A percentile compares a stretch with the other conserved stretches of the same genome.
phyloP scores from a whole-genome alignment of 2,888 invertebrate species.

The Margaritifera margaritifera region DNA sequence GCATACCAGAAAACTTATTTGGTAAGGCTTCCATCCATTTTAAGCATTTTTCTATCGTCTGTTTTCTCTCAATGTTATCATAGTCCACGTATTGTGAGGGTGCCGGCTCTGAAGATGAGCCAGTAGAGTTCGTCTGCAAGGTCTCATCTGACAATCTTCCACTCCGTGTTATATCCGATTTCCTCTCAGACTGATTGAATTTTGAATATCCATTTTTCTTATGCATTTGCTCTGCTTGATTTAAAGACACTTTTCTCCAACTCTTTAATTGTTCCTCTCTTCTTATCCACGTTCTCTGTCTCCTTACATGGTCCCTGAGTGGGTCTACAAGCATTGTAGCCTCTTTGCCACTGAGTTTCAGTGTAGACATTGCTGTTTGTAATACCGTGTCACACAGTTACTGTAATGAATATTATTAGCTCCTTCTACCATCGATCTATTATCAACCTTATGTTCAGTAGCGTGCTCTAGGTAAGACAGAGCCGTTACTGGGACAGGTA shows the following conservation, averaged over 20 bases:
- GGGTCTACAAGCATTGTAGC: conserved; percentile 20
- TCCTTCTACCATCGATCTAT: too few species aligned
- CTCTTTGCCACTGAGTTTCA: conserved; percentile 7
- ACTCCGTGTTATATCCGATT: conserved; percentile 45
- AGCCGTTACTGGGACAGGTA: too few species aligned
- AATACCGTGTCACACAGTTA: too few species aligned
- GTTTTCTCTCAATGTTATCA: conserved; percentile 31
- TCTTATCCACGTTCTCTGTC: conserved; percentile 41
- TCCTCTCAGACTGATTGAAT: conserved; percentile 34
- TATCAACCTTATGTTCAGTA: too few species aligned
- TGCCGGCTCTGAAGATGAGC: conserved; percentile 28
- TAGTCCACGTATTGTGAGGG: conserved; percentile 23
- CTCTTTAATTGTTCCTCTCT: conserved; percentile 46
- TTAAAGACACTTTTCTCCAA: conserved; percentile 33
- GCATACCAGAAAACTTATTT: conserved; percentile 57
- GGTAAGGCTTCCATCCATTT: conserved; percentile 58
- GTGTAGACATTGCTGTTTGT: background rate
- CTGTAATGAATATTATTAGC: too few species aligned
- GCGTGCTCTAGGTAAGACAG: too few species aligned
- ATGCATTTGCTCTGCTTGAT: conserved; percentile 6
- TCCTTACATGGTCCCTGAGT: conserved; percentile 20
- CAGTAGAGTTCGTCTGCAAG: conserved; percentile 16
- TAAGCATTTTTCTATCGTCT: conserved; percentile 50
- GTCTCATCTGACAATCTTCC: conserved; percentile 37
- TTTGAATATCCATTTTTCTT: conserved; percentile 19